Evolutionary conservation across 2,113 vertebrate genomes (phyloP).

Genomic region (Pollimyrus isidori): DNA sequence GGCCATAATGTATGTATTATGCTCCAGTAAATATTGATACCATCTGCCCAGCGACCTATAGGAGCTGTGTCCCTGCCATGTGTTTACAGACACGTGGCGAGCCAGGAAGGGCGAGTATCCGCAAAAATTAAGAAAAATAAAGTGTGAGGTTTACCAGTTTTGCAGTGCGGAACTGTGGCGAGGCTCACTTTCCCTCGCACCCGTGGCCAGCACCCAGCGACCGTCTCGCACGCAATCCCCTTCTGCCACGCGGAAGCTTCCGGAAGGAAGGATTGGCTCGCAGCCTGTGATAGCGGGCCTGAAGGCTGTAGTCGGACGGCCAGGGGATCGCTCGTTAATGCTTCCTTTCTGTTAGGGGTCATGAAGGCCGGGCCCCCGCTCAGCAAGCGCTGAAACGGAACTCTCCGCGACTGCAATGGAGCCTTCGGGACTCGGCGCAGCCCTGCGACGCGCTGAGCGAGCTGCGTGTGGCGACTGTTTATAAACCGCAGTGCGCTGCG

Average conservation of each 20-base stretch:
- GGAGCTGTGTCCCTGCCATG: not conserved
- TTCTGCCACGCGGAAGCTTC: not conserved
- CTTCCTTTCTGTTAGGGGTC: not conserved
- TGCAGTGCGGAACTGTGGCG: not conserved
- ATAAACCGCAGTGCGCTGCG: conserved; percentile 24
- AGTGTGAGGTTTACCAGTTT: not conserved
- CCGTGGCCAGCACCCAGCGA: not conserved
- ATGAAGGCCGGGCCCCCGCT: not conserved
- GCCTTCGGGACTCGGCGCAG: not conserved
- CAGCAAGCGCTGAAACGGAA: not conserved
- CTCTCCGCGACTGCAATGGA: not conserved
- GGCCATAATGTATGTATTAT: not conserved
- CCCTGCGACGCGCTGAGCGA: not conserved
- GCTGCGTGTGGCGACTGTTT: conserved; percentile 33
- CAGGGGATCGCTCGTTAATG: not conserved
- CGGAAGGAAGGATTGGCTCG: not conserved
- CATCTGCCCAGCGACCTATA: not conserved
- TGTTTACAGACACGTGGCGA: not conserved
- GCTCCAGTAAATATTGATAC: not conserved
- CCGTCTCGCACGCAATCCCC: not conserved
- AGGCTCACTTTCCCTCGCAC: not conserved
- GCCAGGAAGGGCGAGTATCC: not conserved
- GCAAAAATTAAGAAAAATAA: not conserved
- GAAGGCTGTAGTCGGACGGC: not conserved
- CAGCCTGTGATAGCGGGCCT: not conserved